These are phyloP conservation scores for Drosophila baimaii DNA, from an alignment of 1,140 invertebrate genomes.

Conservation along the genomic window DNA sequence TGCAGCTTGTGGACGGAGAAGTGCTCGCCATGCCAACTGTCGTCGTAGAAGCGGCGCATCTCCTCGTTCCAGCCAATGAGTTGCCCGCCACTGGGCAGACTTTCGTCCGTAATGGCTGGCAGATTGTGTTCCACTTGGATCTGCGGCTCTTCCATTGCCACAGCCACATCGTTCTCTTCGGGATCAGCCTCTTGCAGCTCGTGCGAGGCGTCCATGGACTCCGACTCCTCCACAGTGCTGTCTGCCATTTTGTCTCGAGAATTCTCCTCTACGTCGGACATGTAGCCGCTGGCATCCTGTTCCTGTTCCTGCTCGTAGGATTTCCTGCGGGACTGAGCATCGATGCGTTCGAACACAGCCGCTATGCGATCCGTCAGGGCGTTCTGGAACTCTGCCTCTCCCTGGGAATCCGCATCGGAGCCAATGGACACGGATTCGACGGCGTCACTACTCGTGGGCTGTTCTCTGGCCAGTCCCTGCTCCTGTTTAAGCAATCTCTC, in stretches of 20 bases:
- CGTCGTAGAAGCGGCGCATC: slow-evolving; percentile 87
- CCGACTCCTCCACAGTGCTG: slow-evolving; percentile 11
- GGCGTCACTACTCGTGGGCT: not conserved
- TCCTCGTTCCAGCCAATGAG: slow-evolving; percentile 83
- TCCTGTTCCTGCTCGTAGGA: not conserved
- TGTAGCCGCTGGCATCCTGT: slow-evolving; percentile 7
- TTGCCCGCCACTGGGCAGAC: slow-evolving; percentile 21
- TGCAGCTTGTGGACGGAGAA: slow-evolving; percentile 85
- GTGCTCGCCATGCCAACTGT: slow-evolving; percentile 86
- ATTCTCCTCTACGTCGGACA: slow-evolving; percentile 24
- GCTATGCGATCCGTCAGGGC: slow-evolving; percentile 43
- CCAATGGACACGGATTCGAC: slow-evolving; percentile 43
- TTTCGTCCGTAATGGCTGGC: slow-evolving; percentile 19
- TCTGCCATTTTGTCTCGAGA: slow-evolving; percentile 2
- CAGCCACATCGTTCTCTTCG: not conserved
- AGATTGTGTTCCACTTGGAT: slow-evolving; percentile 51
- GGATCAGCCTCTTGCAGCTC: slow-evolving; percentile 7
- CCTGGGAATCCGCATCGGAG: slow-evolving; percentile 50
- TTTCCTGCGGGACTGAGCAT: slow-evolving; percentile 13
- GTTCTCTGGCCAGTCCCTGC: slow-evolving; percentile 1
- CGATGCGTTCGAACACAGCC: slow-evolving; percentile 52
- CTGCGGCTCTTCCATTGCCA: not conserved
- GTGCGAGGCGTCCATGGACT: not conserved
- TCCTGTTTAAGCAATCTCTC: slow-evolving; percentile 61
- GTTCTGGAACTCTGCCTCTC: slow-evolving; percentile 42